Conservation (phyloP, 2,113 vertebrate genomes). For the Semnornis frantzii region DNA sequence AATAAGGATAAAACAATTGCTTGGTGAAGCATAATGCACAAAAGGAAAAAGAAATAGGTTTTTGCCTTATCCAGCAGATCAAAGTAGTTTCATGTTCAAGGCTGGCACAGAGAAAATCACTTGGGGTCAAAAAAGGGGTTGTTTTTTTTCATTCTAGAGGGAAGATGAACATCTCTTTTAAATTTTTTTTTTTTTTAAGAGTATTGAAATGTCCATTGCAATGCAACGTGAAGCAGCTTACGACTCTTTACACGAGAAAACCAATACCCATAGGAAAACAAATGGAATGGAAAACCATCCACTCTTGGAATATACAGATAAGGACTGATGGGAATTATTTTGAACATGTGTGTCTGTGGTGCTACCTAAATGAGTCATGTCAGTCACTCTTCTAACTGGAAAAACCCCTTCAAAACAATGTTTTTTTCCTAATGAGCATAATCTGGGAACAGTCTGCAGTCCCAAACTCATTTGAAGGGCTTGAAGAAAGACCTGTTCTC, state of each 20-base stretch:
- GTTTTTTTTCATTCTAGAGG: background rate
- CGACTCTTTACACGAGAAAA: background rate
- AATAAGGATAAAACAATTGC: background rate
- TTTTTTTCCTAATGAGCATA: background rate
- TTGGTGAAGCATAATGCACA: background rate
- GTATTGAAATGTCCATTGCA: background rate
- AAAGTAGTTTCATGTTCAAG: background rate
- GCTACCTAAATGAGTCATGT: background rate
- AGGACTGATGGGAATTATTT: background rate
- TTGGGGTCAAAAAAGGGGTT: background rate
- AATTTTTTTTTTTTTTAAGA: background rate
- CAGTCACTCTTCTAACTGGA: background rate
- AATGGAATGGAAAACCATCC: background rate
- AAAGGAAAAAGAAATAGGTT: background rate
- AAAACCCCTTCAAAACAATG: background rate
- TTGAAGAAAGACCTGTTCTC: background rate
- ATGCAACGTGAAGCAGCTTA: background rate
- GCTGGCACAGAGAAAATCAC: background rate
- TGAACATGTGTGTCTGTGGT: background rate
- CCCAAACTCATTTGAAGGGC: background rate
- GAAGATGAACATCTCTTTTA: background rate
- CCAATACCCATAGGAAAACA: background rate
- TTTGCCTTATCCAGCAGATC: background rate
- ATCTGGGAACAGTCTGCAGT: background rate
- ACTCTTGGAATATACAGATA: background rate